Conservation (phyloP, 2,113 vertebrate genomes). For the Cynopterus brachyotis region DNA sequence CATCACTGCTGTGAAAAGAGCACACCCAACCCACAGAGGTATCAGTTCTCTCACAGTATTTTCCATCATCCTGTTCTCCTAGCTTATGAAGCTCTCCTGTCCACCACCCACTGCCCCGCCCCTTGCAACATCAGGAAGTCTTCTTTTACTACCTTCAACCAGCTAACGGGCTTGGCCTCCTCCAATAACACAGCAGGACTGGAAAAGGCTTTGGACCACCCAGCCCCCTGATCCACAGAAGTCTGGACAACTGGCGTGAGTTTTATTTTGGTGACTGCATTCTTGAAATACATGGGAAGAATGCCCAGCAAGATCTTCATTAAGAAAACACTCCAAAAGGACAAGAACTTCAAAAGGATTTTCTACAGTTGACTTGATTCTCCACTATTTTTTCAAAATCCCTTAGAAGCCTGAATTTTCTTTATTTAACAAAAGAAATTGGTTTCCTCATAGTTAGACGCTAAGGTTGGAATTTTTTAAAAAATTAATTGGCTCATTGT, state of each 20-base stretch:
- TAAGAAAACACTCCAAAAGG: conserved; percentile 10
- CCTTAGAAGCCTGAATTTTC: conserved; percentile 1
- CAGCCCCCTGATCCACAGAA: neutral
- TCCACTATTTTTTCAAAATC: conserved; percentile 41
- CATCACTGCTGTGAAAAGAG: neutral
- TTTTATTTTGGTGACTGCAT: conserved; percentile 25
- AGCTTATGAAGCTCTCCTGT: neutral
- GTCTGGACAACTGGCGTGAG: neutral
- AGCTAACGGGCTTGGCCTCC: neutral
- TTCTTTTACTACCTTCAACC: neutral
- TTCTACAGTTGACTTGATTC: conserved; percentile 4
- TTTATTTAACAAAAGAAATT: conserved; percentile 30
- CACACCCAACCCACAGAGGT: neutral
- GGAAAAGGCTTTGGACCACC: neutral
- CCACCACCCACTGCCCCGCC: too few species aligned
- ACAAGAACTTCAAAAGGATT: conserved; percentile 36
- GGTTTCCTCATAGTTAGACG: conserved; percentile 33
- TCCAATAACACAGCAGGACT: neutral
- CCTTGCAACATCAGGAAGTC: neutral
- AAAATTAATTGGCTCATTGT: neutral
- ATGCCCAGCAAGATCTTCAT: neutral
- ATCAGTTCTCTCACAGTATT: neutral
- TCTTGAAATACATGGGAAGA: conserved; percentile 12
- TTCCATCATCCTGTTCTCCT: neutral
- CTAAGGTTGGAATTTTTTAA: neutral